phyloP scores from a whole-genome alignment of 2,888 invertebrate species.

The Heliconius charithonia region DNA sequence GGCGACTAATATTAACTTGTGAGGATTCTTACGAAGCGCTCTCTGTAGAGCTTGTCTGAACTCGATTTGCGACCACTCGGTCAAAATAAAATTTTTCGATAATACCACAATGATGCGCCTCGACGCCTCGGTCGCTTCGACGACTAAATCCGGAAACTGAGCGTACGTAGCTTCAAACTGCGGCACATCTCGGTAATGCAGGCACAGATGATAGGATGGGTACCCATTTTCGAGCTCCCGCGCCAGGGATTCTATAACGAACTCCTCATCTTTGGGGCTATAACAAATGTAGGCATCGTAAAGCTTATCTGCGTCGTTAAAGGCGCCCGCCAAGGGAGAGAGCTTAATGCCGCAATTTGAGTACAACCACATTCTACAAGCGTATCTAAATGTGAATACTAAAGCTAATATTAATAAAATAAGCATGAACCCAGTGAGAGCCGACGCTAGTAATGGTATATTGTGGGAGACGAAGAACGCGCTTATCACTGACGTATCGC shows the following conservation, averaged over 20 bases:
- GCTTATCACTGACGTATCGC: constrained; percentile 91
- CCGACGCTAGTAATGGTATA: constrained; percentile 91
- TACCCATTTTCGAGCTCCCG: constrained; percentile 92
- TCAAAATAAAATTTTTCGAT: constrained; percentile 94
- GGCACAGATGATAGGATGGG: constrained; percentile 91
- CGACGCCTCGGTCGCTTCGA: constrained; percentile 94
- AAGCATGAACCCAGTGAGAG: constrained; percentile 89
- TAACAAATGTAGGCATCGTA: constrained; percentile 98
- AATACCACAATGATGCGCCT: constrained; percentile 93
- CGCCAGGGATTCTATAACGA: constrained; percentile 92
- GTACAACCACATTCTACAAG: constrained; percentile 94
- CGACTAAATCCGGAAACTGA: constrained; percentile 88
- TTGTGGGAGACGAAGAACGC: constrained; percentile 92
- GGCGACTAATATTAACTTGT: constrained; percentile 93
- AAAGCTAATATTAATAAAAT: constrained; percentile 90
- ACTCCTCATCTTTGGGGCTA: constrained; percentile 95
- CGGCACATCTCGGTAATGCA: constrained; percentile 94
- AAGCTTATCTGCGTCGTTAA: constrained; percentile 92
- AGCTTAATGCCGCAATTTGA: constrained; percentile 93
- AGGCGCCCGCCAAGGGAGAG: constrained; percentile 87
- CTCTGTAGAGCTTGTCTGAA: constrained; percentile 95
- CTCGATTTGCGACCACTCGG: constrained; percentile 96
- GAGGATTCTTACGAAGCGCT: constrained; percentile 91
- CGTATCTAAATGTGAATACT: constrained; percentile 93
- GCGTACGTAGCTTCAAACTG: constrained; percentile 88